Conservation (phyloP, 2,888 invertebrate species). For the Cactoblastis cactorum region DNA sequence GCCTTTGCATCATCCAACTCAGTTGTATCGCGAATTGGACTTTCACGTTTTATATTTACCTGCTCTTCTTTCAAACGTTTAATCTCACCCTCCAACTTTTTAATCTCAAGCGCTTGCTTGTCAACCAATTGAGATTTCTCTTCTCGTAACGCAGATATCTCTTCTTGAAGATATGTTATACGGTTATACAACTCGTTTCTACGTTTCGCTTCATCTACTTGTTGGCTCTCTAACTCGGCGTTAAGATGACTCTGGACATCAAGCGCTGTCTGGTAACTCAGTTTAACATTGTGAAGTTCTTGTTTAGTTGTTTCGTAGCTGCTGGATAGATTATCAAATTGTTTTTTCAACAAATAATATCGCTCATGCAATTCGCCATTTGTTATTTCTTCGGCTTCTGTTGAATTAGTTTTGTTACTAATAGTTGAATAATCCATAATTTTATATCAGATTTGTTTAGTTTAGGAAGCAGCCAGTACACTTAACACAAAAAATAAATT, state of each 20-base stretch:
- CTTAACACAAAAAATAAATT: no score
- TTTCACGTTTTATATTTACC: slow-evolving; percentile 36
- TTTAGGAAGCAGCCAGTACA: no score
- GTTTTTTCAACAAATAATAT: slow-evolving; percentile 63
- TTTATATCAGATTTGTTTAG: no score
- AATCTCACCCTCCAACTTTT: slow-evolving; percentile 51
- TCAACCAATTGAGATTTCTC: slow-evolving; percentile 54
- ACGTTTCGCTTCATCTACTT: slow-evolving; percentile 53
- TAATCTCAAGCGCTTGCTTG: slow-evolving; percentile 49
- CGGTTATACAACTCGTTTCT: slow-evolving; percentile 49
- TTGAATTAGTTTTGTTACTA: slow-evolving; percentile 62
- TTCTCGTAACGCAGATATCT: slow-evolving; percentile 51
- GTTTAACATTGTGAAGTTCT: slow-evolving; percentile 62
- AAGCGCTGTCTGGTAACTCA: slow-evolving; percentile 64
- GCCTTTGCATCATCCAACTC: slow-evolving; percentile 59
- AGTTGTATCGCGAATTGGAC: slow-evolving; percentile 53
- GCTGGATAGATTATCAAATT: slow-evolving; percentile 53
- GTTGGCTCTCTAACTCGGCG: slow-evolving; percentile 61
- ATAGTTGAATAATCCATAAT: slow-evolving; percentile 70
- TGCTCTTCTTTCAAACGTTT: slow-evolving; percentile 56
- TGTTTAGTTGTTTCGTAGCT: slow-evolving; percentile 63
- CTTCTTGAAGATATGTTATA: slow-evolving; percentile 56
- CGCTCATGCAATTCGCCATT: slow-evolving; percentile 61
- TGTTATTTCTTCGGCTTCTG: slow-evolving; percentile 58
- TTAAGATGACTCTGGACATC: slow-evolving; percentile 67